A percentile compares a stretch with the other conserved stretches of the same genome.
Evolutionary conservation across 2,797 vertebrate species (phyloP).

Genomic region (Calcarius lapponicus): DNA sequence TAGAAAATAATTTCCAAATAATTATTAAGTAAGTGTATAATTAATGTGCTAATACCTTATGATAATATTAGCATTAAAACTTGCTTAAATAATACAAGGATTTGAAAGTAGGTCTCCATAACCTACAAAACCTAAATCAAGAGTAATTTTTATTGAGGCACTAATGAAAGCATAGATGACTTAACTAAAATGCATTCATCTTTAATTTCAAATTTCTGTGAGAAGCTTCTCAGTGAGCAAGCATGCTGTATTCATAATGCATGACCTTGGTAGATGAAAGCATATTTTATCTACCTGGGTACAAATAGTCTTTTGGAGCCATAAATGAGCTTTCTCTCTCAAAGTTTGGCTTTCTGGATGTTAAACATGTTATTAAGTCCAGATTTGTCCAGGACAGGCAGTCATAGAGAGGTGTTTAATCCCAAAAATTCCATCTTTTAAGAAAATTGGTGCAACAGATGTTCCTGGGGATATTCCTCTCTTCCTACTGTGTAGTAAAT

Average conservation of each 20-base stretch:
- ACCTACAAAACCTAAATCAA: neutral
- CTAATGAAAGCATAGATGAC: neutral
- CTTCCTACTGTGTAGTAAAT: neutral
- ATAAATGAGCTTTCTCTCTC: neutral
- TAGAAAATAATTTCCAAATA: neutral
- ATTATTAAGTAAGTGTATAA: neutral
- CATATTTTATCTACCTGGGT: neutral
- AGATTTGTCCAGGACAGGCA: neutral
- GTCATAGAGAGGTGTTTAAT: neutral
- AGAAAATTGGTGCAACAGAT: neutral
- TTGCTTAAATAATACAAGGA: neutral
- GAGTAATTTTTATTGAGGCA: neutral
- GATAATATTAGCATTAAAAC: neutral
- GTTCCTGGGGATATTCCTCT: neutral
- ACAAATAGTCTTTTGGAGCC: neutral
- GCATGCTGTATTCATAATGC: neutral
- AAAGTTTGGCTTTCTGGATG: neutral
- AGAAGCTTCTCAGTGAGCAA: neutral
- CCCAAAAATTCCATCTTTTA: neutral
- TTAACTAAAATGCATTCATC: neutral
- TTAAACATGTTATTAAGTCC: neutral
- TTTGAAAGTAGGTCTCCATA: neutral
- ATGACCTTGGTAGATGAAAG: neutral
- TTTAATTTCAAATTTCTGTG: neutral
- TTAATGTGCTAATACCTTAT: neutral